A percentile compares a stretch with the other conserved stretches of the same genome.
These are phyloP conservation scores for Platalea minor DNA, from an alignment of 2,797 vertebrate species.

Conservation along the genomic window DNA sequence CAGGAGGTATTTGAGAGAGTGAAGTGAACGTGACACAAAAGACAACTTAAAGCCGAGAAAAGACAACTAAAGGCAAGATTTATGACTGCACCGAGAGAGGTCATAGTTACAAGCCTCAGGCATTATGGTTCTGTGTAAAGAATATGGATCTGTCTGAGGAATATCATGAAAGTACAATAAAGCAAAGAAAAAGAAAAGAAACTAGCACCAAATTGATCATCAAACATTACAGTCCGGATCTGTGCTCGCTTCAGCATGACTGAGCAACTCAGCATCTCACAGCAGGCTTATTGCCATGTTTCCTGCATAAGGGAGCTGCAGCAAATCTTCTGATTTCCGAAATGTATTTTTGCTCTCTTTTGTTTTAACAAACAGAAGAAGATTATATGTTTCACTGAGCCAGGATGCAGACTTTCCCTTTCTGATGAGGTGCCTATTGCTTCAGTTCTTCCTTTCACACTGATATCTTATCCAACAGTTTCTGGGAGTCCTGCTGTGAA, in stretches of 20 bases:
- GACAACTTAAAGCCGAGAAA: neutral
- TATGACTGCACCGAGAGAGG: neutral
- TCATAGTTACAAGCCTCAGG: slow-evolving; percentile 8
- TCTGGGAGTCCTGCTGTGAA: neutral
- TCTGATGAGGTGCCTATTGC: slow-evolving; percentile 12
- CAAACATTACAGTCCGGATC: neutral
- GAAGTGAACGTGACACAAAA: neutral
- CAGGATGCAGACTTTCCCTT: neutral
- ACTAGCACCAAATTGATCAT: slow-evolving; percentile 18
- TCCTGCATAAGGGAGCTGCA: neutral
- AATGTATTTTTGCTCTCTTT: neutral
- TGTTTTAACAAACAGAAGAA: slow-evolving; percentile 28
- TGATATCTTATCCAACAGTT: neutral
- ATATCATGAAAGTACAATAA: neutral
- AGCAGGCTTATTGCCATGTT: slow-evolving; percentile 15
- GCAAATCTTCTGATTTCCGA: neutral
- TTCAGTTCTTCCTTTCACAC: slow-evolving; percentile 32
- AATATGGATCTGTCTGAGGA: slow-evolving; percentile 19
- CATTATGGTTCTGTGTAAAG: neutral
- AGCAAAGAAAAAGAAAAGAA: slow-evolving; percentile 17
- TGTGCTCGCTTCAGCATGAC: neutral
- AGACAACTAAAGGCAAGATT: slow-evolving; percentile 27
- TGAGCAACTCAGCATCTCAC: neutral
- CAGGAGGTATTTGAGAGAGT: neutral
- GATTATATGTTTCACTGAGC: slow-evolving; percentile 44